Base-by-base conservation (phyloP, 2,797 vertebrate genomes). In the Falco novaeseelandiae region DNA sequence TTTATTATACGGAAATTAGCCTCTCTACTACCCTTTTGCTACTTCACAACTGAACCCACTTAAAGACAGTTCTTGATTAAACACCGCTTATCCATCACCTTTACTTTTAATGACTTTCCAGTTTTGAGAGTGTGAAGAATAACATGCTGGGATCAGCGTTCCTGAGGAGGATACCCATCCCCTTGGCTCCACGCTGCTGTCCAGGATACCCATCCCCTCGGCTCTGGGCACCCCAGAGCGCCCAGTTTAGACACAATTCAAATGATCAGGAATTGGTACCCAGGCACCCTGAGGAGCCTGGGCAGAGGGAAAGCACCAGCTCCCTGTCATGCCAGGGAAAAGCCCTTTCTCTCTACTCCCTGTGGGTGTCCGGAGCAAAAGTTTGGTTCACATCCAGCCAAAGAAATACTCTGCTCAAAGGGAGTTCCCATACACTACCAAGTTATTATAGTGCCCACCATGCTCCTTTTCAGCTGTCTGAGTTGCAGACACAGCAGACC, bases 21-120 rank as follows among this genome's bases (percentile, higher is more conserved):
- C 71, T 87, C 66, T 63, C 66, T 58, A 44, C 42, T 44, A 79
- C 51, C 40, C 69, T 52, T 85, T 74, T 74, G 65, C 72, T 63
- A 26, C 65, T 90, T 81, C 57, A 66, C 34, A 52, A 32, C 1
- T 73, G 67, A 94, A 73, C 42, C 42, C 63, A 88, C 40, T 55
- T 77, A 85, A 88, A 86, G 55, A 66, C 40, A 85, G 59, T n/a
- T 80, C 72, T 80, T 92, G 38, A 83, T 88, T 73, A 86, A 92
- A 86, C n/a, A 78, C 48, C 32, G 51, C 42, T 87, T 86, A 83
- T 38, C 88, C 58, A 74, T 88, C 86, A 88, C 74, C 66, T 79
- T 91, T 87, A 59, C 22, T 88, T 91, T 57, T 49, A 94, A 86
- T 48, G 69, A 67, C 83, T 88, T 93, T 51, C 69, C 26, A 1